phyloP scores from a whole-genome alignment of 2,888 invertebrate species.

The Ptychoptera contaminata region DNA sequence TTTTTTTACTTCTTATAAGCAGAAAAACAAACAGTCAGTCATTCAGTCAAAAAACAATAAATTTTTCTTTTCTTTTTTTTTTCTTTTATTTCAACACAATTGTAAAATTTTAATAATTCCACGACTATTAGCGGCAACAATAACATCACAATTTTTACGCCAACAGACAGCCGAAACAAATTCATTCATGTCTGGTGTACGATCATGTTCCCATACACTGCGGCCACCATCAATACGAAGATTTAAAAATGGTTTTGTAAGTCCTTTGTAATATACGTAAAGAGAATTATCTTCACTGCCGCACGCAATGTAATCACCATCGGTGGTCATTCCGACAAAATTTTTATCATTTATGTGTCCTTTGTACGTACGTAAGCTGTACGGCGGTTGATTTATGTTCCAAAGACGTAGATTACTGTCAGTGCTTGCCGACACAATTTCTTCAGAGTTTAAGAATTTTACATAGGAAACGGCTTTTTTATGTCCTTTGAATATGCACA shows the following conservation, averaged over 20 bases:
- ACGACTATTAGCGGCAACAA: constrained; percentile 87
- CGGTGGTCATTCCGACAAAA: constrained; percentile 85
- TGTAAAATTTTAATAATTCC: constrained; percentile 82
- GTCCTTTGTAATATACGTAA: constrained; percentile 80
- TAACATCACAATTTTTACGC: constrained; percentile 69
- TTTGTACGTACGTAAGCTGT: constrained; percentile 69
- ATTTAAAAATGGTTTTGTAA: constrained; percentile 71
- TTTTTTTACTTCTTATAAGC: too few relatives aligned
- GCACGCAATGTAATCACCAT: constrained; percentile 84
- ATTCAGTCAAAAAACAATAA: too few relatives aligned
- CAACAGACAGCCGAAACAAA: constrained; percentile 94
- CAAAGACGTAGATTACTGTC: constrained; percentile 84
- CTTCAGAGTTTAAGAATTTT: constrained; percentile 69
- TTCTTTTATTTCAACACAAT: constrained; percentile 35
- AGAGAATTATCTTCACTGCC: constrained; percentile 90
- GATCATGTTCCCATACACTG: constrained; percentile 7
- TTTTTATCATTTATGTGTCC: constrained; percentile 93
- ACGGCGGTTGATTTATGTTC: constrained; percentile 59
- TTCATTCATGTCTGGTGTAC: constrained; percentile 58
- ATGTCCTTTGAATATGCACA: constrained; percentile 76
- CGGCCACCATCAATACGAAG: constrained; percentile 59
- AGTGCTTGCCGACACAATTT: constrained; percentile 84
- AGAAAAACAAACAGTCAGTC: too few relatives aligned
- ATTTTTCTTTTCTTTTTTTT: background rate
- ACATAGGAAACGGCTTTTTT: constrained; percentile 90